phyloP scores from a whole-genome alignment of 2,113 vertebrate species.

The Illadopsis cleaveri region DNA sequence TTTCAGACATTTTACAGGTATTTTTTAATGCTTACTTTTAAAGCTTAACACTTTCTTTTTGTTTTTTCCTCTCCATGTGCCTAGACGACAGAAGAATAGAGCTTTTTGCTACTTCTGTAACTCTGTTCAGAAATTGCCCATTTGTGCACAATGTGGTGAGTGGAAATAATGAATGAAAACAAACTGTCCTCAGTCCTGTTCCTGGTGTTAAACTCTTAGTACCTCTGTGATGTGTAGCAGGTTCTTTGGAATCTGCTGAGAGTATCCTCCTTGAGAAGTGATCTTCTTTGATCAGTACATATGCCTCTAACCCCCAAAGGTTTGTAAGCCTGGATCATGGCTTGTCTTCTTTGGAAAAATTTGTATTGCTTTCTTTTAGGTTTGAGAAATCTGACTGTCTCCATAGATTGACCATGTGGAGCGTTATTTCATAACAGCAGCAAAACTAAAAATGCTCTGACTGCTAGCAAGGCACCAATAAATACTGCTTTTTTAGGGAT shows the following conservation, averaged over 20 bases:
- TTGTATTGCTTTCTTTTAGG: not conserved
- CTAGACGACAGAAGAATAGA: conserved; percentile 95
- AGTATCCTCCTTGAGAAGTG: not conserved
- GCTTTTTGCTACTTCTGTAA: conserved; percentile 98
- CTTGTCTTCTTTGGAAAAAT: not conserved
- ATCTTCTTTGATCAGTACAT: not conserved
- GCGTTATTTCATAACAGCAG: not conserved
- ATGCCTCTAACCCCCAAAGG: not conserved
- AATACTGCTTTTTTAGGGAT: not conserved
- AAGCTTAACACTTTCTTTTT: not conserved
- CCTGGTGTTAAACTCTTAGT: not conserved
- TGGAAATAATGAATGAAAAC: conserved; percentile 1
- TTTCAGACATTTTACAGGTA: not conserved
- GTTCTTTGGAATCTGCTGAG: not conserved
- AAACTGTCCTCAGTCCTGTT: not conserved
- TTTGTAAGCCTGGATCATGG: not conserved
- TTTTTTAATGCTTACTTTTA: not conserved
- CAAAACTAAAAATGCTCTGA: not conserved
- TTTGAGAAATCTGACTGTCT: not conserved
- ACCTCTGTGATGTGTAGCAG: not conserved
- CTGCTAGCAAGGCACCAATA: not conserved
- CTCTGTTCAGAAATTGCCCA: conserved; percentile 92
- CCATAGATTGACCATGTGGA: rapidly evolving
- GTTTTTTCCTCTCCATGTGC: not conserved
- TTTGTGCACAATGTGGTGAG: conserved; percentile 98